Percentiles rank a stretch among this genome's conserved stretches.
Evolutionary conservation across 2,797 vertebrate genomes (phyloP).

Genomic region (Paramormyrops hopkinsi): DNA sequence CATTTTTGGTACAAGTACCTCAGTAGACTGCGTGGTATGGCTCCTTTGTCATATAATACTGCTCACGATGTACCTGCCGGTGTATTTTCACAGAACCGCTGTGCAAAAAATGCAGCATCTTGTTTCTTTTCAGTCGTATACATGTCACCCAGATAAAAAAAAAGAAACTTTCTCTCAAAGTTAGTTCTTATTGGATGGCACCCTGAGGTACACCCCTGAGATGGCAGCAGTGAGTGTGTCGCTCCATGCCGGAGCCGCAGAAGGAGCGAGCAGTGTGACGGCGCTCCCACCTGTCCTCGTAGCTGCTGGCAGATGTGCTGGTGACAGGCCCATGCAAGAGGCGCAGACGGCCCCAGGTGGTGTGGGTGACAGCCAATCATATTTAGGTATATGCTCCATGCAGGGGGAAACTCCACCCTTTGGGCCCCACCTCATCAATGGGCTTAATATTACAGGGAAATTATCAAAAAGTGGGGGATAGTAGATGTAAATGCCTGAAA

Average conservation of each 20-base stretch:
- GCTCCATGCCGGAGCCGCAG: not conserved
- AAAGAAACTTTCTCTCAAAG: slow-evolving; percentile 14
- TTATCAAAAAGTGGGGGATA: not conserved
- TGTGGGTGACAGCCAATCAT: slow-evolving; percentile 69
- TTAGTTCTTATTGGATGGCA: slow-evolving; percentile 28
- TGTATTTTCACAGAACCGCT: not conserved
- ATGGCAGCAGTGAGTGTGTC: slow-evolving; percentile 37
- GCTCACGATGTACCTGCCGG: not conserved
- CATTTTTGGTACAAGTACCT: slow-evolving; percentile 35
- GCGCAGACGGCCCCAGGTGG: slow-evolving; percentile 57
- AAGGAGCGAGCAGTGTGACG: not conserved
- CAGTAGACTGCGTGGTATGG: slow-evolving; percentile 27
- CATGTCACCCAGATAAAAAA: not conserved
- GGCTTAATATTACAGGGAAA: slow-evolving; percentile 6
- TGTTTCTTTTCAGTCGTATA: not conserved
- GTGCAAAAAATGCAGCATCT: not conserved
- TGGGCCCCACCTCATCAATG: not conserved
- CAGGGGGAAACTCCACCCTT: slow-evolving; percentile 32
- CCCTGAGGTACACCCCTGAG: slow-evolving; percentile 50
- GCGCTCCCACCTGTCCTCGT: not conserved
- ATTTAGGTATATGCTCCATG: slow-evolving; percentile 68
- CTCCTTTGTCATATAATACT: not conserved
- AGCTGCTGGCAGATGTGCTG: slow-evolving; percentile 61
- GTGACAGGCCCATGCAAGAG: slow-evolving; percentile 61
- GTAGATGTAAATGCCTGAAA: slow-evolving; percentile 30